Evolutionary conservation across 2,888 invertebrate genomes (phyloP).

Genomic region (Dichetophora obliterata): DNA sequence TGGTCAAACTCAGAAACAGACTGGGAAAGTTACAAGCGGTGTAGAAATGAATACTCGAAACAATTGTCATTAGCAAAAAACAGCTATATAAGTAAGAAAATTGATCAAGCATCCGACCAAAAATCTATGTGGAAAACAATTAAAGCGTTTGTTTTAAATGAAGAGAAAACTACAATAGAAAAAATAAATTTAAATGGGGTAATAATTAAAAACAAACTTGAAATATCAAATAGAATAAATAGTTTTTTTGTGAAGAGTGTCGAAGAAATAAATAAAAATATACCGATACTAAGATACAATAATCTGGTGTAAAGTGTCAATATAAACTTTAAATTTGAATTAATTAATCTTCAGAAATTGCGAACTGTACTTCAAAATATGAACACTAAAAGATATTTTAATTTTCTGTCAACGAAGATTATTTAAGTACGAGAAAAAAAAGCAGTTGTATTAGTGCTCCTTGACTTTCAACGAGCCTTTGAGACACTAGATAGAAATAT

Average conservation of each 20-base stretch:
- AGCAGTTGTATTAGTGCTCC: too few species aligned
- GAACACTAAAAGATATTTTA: conserved; percentile 1
- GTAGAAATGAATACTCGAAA: background rate
- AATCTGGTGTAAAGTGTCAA: background rate
- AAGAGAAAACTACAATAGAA: background rate
- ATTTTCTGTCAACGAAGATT: background rate
- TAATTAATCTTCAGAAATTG: background rate
- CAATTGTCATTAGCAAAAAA: background rate
- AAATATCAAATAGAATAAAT: background rate
- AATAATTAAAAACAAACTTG: too few species aligned
- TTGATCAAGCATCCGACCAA: background rate
- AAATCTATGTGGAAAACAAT: background rate
- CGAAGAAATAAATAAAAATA: conserved; percentile 4
- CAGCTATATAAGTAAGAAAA: background rate
- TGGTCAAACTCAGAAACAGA: background rate
- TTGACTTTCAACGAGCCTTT: too few species aligned
- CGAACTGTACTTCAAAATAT: background rate
- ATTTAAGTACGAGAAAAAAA: too few species aligned
- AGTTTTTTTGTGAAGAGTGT: background rate
- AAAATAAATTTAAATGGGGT: background rate
- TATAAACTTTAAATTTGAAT: conserved; percentile 2
- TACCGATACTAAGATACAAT: background rate
- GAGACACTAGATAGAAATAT: too few species aligned
- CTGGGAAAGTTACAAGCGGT: background rate
- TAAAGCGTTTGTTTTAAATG: background rate